Evolutionary conservation across 2,113 vertebrate genomes (phyloP).

Genomic region (Oostethus manadensis): DNA sequence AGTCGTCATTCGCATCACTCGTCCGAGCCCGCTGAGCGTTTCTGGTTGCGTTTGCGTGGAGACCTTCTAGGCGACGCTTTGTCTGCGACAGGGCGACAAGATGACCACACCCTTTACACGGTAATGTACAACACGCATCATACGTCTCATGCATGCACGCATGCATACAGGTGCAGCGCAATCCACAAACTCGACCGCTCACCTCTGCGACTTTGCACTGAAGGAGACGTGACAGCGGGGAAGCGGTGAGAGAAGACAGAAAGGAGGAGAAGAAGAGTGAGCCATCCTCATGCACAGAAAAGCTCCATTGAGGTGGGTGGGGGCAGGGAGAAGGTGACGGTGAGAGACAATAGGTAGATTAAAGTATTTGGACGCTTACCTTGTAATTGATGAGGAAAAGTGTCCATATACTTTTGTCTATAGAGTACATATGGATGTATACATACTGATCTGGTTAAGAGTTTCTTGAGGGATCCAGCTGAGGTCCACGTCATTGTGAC

Average conservation of each 20-base stretch:
- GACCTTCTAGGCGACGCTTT: conserved; percentile 91
- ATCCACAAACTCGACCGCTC: conserved; percentile 62
- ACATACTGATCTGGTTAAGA: conserved; percentile 97
- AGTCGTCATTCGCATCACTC: conserved; percentile 74
- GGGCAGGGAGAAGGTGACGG: conserved; percentile 15
- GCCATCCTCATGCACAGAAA: conserved; percentile 35
- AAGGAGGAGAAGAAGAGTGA: conserved; percentile 36
- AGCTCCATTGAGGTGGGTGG: conserved; percentile 23
- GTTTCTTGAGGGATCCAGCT: conserved; percentile 99
- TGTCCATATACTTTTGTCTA: background rate
- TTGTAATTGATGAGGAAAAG: background rate
- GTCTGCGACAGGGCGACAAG: conserved; percentile 66
- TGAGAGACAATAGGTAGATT: background rate
- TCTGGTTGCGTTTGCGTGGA: conserved; percentile 92
- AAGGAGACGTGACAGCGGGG: conserved; percentile 71
- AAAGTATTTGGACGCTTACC: background rate
- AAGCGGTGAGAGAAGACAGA: conserved; percentile 5
- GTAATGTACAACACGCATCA: too few relatives aligned
- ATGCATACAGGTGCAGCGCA: background rate
- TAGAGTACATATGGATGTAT: background rate
- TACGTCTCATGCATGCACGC: background rate
- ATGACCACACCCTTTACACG: too few relatives aligned
- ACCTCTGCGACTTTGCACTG: conserved; percentile 99
- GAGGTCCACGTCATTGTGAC: conserved; percentile 94
- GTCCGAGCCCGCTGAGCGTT: conserved; percentile 93